Percentiles rank a stretch among this genome's conserved stretches.
Conservation (phyloP, 2,113 vertebrate genomes). For the Clarias macrocephalus region DNA sequence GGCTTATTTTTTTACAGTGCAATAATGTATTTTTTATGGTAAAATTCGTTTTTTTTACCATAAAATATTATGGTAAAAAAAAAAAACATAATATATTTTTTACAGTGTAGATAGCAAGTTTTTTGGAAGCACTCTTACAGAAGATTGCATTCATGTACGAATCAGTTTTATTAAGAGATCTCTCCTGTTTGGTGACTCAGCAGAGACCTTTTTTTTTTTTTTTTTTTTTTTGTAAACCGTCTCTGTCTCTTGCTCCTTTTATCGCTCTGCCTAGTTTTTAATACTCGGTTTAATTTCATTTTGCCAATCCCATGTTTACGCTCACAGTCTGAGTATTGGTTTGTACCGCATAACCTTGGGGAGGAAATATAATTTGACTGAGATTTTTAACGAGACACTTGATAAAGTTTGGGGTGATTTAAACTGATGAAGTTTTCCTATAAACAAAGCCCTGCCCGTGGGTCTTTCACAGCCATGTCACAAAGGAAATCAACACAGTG, state of each 20-base stretch:
- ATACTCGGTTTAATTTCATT: neutral
- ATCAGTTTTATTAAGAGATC: neutral
- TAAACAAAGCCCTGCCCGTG: neutral
- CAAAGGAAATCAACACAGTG: constrained; percentile 34
- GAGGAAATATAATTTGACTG: constrained; percentile 19
- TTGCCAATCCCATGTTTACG: neutral
- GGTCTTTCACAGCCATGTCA: neutral
- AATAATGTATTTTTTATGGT: no score
- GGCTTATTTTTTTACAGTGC: no score
- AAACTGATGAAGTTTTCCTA: constrained; percentile 17
- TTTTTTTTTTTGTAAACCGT: neutral
- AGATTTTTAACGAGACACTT: constrained; percentile 15
- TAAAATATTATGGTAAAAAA: no score
- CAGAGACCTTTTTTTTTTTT: neutral
- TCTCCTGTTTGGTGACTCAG: neutral
- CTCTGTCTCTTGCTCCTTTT: neutral
- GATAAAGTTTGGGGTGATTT: constrained; percentile 13
- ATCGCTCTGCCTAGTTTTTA: neutral
- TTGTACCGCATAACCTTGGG: constrained; percentile 23
- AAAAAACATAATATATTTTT: no score
- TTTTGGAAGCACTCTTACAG: neutral
- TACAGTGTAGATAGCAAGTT: neutral
- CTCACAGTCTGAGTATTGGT: neutral
- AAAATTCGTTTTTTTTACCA: no score
- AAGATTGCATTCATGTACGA: neutral